These are phyloP conservation scores for Amphimallon solstitiale DNA, from an alignment of 2,888 invertebrate genomes.

Conservation along the genomic window DNA sequence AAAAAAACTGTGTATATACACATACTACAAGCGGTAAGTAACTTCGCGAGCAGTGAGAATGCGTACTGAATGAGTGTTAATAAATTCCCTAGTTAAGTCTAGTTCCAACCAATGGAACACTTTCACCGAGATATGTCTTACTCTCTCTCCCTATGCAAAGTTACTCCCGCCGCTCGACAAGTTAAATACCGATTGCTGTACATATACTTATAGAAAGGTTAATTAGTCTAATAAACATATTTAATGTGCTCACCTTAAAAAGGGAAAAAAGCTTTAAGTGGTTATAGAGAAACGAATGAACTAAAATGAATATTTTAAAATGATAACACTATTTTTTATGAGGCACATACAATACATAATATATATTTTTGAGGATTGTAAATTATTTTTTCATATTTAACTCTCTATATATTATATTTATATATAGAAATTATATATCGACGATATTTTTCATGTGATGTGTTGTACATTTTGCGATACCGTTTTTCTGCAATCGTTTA, in stretches of 20 bases:
- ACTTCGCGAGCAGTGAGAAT: background rate
- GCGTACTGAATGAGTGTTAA: no score
- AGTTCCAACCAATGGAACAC: no score
- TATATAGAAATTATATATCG: background rate
- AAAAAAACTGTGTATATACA: constrained; percentile 17
- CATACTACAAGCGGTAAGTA: background rate
- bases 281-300: constrained; percentile 48
- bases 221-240: constrained; percentile 33
- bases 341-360: constrained; percentile 57
- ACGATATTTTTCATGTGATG: constrained; percentile 40
- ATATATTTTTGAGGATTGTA: constrained; percentile 58
- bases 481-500: constrained; percentile 43
- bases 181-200: background rate
- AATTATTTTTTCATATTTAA: constrained; percentile 41
- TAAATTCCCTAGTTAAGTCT: no score
- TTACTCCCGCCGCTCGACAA: no score
- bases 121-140: no score
- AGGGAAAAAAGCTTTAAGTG: constrained; percentile 53
- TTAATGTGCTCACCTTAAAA: constrained; percentile 48
- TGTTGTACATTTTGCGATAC: constrained; percentile 50
- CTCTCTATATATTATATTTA: constrained; percentile 21
- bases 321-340: constrained; percentile 57
- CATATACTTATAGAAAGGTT: constrained; percentile 3
- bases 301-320: constrained; percentile 46
- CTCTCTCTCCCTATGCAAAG: no score